Evolutionary conservation across 2,888 invertebrate species (phyloP), one percentile per base, ranked within the genome.

Genomic region (Therioaphis trifolii): DNA sequence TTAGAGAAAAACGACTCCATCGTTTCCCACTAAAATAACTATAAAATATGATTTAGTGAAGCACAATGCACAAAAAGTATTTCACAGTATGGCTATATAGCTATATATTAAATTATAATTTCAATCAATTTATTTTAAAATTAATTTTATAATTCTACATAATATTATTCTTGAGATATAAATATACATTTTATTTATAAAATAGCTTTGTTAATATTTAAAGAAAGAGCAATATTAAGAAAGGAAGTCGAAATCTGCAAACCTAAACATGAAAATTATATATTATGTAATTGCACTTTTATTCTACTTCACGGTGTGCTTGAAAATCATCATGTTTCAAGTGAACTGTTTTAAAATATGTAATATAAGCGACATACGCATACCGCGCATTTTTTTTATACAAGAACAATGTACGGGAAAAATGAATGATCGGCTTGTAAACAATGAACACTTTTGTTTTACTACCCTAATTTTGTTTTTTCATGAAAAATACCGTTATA

Each of bases 391-490:
- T 46, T 71, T 71, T 40, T 66, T 77, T 21, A 21, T 4, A 69
- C 7, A 68, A 58, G 55, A n/a, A n/a, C 27, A 27, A n/a, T 46
- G 49, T 52, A 24, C 2, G 43, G 40, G 58, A 29, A 80, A 80
- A 71, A 46, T 1, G 29, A 80, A 72, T 29, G 21, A 61, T 61
- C 46, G 49, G 29, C 43, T 35, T 15, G 18, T 21, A 29, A 72
- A 80, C 80, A 72, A 66, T 66, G 29, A 52, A 71, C 55, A 58
- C 71, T 61, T 68, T 80, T 61, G 58, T 80, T 80, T 80, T 21
- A 49, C 18, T 18, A 29, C 72, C 49, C 46, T 61, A 71, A 12
- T 46, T 71, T 46, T 46, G 21, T 61, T 61, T 61, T 61, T 27
- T 29, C 35, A 63, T 4, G 61, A 4, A 61, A 71, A 80, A 80